Evolutionary conservation across 92 coral and sea anemone genomes (phyloP).

Genomic region (Ricordea florida): DNA sequence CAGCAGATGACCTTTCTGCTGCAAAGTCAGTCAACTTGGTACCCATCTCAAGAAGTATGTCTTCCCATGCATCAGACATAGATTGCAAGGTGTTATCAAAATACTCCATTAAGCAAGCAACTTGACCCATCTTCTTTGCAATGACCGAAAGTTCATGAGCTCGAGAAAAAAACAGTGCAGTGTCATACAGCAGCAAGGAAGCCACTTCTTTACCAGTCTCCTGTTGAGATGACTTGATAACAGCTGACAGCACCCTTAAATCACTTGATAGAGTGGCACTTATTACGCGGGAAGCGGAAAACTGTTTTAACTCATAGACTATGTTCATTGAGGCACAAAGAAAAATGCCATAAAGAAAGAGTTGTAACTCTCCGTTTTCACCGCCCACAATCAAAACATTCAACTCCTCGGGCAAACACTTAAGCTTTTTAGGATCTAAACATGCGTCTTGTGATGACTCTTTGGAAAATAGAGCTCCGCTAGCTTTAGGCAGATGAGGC

Average conservation of each 20-base stretch:
- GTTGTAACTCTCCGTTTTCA: conserved; percentile 61
- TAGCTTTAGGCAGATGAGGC: conserved; percentile 84
- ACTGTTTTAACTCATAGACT: not conserved
- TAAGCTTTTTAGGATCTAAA: conserved; percentile 90
- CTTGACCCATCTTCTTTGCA: conserved; percentile 82
- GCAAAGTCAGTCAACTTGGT: conserved; percentile 86
- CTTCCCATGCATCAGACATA: conserved; percentile 99
- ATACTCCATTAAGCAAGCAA: conserved; percentile 78
- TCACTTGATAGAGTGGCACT: conserved; percentile 67
- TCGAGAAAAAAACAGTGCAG: conserved; percentile 71
- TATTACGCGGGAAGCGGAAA: conserved; percentile 34
- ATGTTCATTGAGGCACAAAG: conserved; percentile 66
- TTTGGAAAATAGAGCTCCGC: conserved; percentile 81
- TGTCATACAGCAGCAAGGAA: conserved; percentile 62
- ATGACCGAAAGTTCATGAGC: conserved; percentile 78
- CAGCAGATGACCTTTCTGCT: conserved; percentile 75
- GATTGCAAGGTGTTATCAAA: conserved; percentile 79
- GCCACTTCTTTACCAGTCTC: conserved; percentile 19
- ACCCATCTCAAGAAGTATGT: conserved; percentile 89
- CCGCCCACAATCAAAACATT: conserved; percentile 86
- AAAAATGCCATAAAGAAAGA: conserved; percentile 83
- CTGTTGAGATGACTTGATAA: conserved; percentile 36
- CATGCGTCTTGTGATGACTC: conserved; percentile 68
- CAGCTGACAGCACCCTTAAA: conserved; percentile 66
- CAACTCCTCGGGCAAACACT: conserved; percentile 72